Evolutionary conservation across 2,113 vertebrate species (phyloP).

Genomic region (Gyps fulvus): DNA sequence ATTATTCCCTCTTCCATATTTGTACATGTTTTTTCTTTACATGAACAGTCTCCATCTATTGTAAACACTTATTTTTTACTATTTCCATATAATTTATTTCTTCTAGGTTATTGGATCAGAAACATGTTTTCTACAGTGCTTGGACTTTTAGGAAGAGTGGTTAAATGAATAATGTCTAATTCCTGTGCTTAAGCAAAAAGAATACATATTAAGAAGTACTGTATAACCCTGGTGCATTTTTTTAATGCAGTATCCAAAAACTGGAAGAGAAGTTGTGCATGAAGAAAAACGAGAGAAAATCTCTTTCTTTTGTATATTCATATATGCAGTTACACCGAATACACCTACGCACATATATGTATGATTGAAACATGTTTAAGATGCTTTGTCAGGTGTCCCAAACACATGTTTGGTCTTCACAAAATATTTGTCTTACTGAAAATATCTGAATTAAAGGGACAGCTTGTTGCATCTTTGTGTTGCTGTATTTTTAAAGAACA

Average conservation of each 20-base stretch:
- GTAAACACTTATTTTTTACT: neutral
- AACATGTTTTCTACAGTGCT: neutral
- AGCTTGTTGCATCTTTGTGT: neutral
- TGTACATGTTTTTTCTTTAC: neutral
- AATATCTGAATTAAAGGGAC: neutral
- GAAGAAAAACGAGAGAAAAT: neutral
- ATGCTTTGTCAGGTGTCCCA: neutral
- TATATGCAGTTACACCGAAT: neutral
- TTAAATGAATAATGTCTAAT: neutral
- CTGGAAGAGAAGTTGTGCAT: neutral
- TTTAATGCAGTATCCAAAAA: neutral
- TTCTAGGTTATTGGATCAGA: neutral
- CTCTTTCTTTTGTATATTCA: neutral
- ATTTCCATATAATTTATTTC: neutral
- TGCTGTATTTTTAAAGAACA: neutral
- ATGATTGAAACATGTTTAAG: neutral
- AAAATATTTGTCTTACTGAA: neutral
- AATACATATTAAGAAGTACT: neutral
- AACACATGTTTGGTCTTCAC: neutral
- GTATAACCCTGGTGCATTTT: neutral
- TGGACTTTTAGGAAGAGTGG: neutral
- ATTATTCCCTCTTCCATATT: neutral
- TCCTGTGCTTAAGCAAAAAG: neutral
- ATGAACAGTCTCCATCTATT: neutral
- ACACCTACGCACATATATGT: neutral